These are phyloP conservation scores for Zonotrichia leucophrys DNA, from an alignment of 2,113 vertebrate species.

Conservation along the genomic window DNA sequence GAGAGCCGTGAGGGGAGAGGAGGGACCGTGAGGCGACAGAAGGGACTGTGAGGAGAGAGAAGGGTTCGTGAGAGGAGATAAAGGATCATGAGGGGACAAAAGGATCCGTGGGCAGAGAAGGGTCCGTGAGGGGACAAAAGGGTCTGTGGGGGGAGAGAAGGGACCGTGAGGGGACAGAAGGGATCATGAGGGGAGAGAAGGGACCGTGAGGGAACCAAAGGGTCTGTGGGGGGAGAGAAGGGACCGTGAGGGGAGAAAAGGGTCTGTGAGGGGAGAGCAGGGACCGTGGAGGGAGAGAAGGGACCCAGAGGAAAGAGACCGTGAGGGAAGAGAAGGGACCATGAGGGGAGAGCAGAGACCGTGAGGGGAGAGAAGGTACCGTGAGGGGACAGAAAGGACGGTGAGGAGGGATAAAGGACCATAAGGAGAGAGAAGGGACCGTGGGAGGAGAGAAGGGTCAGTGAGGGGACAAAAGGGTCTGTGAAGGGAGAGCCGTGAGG, in stretches of 20 bases:
- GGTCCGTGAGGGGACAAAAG: accelerated
- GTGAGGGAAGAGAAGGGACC: neutral
- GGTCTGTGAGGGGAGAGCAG: no score
- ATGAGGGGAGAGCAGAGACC: neutral
- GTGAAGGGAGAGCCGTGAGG: neutral
- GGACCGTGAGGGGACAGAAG: no score
- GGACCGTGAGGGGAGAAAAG: neutral
- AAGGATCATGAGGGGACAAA: no score
- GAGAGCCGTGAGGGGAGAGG: accelerated
- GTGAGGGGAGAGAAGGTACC: no score
- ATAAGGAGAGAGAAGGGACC: no score
- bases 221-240: neutral
- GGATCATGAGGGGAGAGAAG: accelerated
- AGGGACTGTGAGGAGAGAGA: neutral
- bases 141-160: no score
- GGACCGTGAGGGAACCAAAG: no score
- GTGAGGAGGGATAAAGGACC: no score
- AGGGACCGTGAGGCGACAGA: neutral
- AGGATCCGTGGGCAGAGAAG: accelerated
- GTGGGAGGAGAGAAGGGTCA: no score
- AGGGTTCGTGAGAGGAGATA: neutral
- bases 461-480: no score
- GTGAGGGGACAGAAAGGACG: no score
- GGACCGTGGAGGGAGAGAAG: no score
- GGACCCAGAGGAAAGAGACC: neutral